These are phyloP conservation scores for Ypsolopha sequella DNA, from an alignment of 2,888 invertebrate genomes.

Conservation along the genomic window DNA sequence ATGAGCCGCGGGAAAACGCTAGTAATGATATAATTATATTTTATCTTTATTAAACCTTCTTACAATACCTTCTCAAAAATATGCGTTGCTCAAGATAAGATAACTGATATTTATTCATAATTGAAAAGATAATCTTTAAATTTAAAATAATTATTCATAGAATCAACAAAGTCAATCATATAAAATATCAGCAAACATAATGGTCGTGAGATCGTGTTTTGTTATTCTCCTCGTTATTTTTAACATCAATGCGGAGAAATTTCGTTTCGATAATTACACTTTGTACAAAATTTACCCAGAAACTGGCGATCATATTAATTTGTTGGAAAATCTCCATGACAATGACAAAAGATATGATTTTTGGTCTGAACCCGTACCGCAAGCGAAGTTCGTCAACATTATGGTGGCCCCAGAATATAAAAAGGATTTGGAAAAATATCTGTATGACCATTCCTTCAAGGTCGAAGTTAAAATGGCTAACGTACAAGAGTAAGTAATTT, in stretches of 20 bases:
- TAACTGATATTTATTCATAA: no score
- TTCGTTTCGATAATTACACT: slow-evolving; percentile 44
- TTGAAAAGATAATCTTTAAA: no score
- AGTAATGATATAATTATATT: no score
- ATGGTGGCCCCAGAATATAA: slow-evolving; percentile 50
- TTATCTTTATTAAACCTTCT: no score
- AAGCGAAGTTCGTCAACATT: slow-evolving; percentile 40
- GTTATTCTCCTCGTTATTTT: not conserved
- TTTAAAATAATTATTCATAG: no score
- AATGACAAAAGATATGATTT: slow-evolving; percentile 49
- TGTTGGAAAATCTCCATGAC: slow-evolving; percentile 55
- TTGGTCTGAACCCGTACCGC: slow-evolving; percentile 42
- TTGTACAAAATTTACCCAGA: slow-evolving; percentile 69
- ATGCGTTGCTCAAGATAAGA: no score
- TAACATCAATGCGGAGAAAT: not conserved
- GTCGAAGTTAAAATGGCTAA: slow-evolving; percentile 52
- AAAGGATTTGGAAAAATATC: slow-evolving; percentile 31
- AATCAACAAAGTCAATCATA: no score
- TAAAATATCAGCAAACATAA: not conserved
- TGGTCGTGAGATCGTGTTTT: not conserved
- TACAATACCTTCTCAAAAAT: no score
- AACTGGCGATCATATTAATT: slow-evolving; percentile 49
- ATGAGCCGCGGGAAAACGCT: no score
- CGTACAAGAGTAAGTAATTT: slow-evolving; percentile 56
- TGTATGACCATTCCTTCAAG: slow-evolving; percentile 38